Evolutionary conservation across 2,888 invertebrate genomes (phyloP), one percentile per base, ranked within the genome.

Genomic region (Epicampocera succincta): DNA sequence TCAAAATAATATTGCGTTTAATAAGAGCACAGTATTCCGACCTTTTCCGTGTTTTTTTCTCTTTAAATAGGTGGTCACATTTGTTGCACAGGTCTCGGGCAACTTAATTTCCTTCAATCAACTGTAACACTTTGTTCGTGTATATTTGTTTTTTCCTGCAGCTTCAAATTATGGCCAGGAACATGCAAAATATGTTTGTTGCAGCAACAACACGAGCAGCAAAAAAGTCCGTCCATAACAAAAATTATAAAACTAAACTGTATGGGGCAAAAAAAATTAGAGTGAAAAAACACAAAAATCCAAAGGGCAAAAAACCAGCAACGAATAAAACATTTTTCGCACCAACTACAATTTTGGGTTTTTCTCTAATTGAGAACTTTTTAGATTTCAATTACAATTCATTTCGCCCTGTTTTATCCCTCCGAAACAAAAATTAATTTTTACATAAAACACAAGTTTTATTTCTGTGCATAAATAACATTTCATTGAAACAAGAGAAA

Each of bases 371-470:
- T 72, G 72, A 52, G 65, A 78, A 78, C 71, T 78, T 72, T 78
- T 78, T 78, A 72, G 72, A 72, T 78, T 78, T 72, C 78, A 78
- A 72, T 78, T 78, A 78, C 50, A 76, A 54, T 44, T 68, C 42
- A 17, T 58, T 65, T 65, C 8, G 3, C 21, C 40, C n/a, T 25
- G 4, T 50, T n/a, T 13, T 46, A 0, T 3, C 13, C 21, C 8
- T 19, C 9, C 25, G n/a, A 56, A 21, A 72, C 15, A 60, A 68
- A 69, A 66, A 21, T 50, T 71, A 65, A 50, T 65, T 78, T 78
- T n/a, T 58, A 29, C 54, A 63, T 17, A 15, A 61, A 65, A 76
- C 40, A 50, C 44, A 21, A 63, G 25, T n/a, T 74, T 65, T 56
- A 48, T 46, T 56, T 46, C 25, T 19, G n/a, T n/a, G n/a, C 42